Evolutionary conservation across 2,888 invertebrate species (phyloP).

Genomic region (Choreutis nemorana): DNA sequence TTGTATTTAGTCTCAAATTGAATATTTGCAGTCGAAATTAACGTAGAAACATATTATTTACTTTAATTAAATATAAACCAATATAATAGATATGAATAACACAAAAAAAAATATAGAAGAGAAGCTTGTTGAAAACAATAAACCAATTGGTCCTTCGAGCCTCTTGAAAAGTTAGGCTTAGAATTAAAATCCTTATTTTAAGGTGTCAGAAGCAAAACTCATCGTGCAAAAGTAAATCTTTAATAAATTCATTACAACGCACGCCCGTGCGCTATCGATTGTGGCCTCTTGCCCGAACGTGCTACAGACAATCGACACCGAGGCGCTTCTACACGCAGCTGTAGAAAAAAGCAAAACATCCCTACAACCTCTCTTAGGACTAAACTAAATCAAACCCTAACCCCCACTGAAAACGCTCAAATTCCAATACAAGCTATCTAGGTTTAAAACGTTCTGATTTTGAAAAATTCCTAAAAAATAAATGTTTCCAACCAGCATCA

Average conservation of each 20-base stretch:
- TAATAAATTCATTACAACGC: conserved; percentile 65
- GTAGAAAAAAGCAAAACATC: conserved; percentile 18
- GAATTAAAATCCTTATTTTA: too few species aligned
- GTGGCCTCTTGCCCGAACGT: conserved; percentile 61
- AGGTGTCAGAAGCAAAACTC: too few species aligned
- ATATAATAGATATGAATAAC: too few species aligned
- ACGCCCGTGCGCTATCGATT: conserved; percentile 65
- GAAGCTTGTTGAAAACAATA: too few species aligned
- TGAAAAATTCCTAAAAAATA: conserved; percentile 31
- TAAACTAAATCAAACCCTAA: conserved; percentile 14
- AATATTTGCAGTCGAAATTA: too few species aligned
- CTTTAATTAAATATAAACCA: too few species aligned
- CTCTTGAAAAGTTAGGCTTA: too few species aligned
- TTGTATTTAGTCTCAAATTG: too few species aligned
- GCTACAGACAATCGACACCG: conserved; percentile 61
- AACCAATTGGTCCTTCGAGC: too few species aligned
- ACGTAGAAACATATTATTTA: too few species aligned
- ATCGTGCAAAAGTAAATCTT: conserved; percentile 37
- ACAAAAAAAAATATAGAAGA: too few species aligned
- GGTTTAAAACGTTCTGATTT: conserved; percentile 10
- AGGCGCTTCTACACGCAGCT: conserved; percentile 60
- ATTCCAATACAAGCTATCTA: conserved; percentile 13
- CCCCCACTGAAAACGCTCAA: conserved; percentile 10
- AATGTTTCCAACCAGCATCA: conserved; percentile 35
- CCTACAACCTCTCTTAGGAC: conserved; percentile 5